Evolutionary conservation across 2,888 invertebrate genomes (phyloP).

Genomic region (Agrochola circellaris): DNA sequence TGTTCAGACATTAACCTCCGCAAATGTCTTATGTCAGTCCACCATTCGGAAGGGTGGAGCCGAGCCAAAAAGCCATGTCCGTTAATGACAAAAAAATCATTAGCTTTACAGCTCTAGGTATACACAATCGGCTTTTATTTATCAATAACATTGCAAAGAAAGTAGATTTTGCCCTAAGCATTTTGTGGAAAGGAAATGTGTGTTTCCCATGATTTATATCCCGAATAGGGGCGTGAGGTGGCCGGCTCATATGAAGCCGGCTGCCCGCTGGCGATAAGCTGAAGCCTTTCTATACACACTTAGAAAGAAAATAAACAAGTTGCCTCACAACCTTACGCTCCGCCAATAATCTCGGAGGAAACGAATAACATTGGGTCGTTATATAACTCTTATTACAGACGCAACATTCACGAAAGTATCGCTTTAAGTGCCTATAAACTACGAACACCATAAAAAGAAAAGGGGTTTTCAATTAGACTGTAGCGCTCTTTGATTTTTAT

Average conservation of each 20-base stretch:
- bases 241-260: conserved; percentile 80
- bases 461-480: conserved; percentile 73
- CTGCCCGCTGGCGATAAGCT: conserved; percentile 89
- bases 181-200: conserved; percentile 89
- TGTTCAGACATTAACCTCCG: conserved; percentile 31
- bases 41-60: conserved; percentile 33
- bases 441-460: conserved; percentile 70
- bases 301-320: conserved; percentile 89
- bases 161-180: conserved; percentile 84
- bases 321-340: conserved; percentile 82
- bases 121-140: conserved; percentile 71
- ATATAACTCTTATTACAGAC: conserved; percentile 70
- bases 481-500: conserved; percentile 70
- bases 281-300: conserved; percentile 82
- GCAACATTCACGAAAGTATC: conserved; percentile 74
- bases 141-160: conserved; percentile 81
- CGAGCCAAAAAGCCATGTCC: conserved; percentile 34
- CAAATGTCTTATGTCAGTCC: conserved; percentile 24
- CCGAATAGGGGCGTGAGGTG: conserved; percentile 84
- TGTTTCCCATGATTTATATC: conserved; percentile 89
- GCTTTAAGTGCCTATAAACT: conserved; percentile 75
- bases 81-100: conserved; percentile 59
- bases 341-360: conserved; percentile 80
- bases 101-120: conserved; percentile 46
- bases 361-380: conserved; percentile 73